Conservation (phyloP, 2,113 vertebrate species). For the Salvelinus sp. region DNA sequence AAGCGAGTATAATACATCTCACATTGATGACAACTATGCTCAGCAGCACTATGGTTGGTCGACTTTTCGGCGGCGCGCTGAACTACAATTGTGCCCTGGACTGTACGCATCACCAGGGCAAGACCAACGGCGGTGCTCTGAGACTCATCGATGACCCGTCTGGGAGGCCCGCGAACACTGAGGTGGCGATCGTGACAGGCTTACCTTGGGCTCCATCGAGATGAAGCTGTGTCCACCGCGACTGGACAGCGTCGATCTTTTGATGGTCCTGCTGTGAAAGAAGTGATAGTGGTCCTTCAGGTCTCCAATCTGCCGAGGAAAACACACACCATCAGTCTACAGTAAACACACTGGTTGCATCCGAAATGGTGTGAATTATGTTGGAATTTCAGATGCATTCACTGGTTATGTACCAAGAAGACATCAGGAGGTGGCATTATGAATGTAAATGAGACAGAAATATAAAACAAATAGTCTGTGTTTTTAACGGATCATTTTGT, state of each 20-base stretch:
- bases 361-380: too few species aligned
- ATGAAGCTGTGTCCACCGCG: conserved; percentile 97
- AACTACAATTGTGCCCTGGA: too few species aligned
- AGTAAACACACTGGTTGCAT: not conserved
- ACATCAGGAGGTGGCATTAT: too few species aligned
- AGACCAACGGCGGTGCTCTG: conserved; percentile 38
- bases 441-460: too few species aligned
- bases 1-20: not conserved
- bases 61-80: too few species aligned
- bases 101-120: not conserved
- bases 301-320: conserved; percentile 86
- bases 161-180: conserved; percentile 13
- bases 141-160: conserved; percentile 66
- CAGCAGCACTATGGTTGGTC: too few species aligned
- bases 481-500: too few species aligned
- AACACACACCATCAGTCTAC: not conserved
- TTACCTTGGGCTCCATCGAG: conserved; percentile 99
- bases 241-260: conserved; percentile 93
- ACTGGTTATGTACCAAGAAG: too few species aligned
- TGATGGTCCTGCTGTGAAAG: conserved; percentile 97
- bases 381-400: too few species aligned
- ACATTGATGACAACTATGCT: too few species aligned
- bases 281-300: conserved; percentile 98
- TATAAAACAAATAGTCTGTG: too few species aligned
- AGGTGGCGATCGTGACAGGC: conserved; percentile 42